Evolutionary conservation across 2,797 vertebrate genomes (phyloP), one percentile per base, ranked within the genome.

Genomic region (Zenarchopterus dispar): DNA sequence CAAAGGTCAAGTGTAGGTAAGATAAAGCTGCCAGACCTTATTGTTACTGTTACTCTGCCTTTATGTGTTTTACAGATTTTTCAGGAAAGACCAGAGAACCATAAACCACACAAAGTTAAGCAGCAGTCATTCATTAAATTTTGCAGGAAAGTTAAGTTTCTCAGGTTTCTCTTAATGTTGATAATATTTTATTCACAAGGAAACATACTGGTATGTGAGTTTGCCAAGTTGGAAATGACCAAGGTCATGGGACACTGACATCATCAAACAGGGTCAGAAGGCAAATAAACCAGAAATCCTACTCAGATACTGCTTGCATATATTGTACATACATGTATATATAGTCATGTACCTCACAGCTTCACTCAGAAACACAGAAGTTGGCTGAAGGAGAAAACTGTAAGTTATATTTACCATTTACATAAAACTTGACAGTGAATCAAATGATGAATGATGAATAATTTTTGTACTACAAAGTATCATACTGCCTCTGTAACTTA

Each of bases 1-100:
- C 46, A 45, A 70, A 76, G 85, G 85, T 91, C 77, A 84, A 72
- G 62, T 75, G 68, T 71, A 80, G 81, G 81, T 78, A 77, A 73
- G 36, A 56, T n/a, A 16, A 67, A 71, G 60, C 58, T 53, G 55
- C 49, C 66, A 61, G 33, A 81, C 69, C 57, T 77, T 50, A 63
- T 21, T 70, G 61, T 67, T 67, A 69, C 70, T 46, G 71, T 60
- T 60, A 54, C 51, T 62, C 44, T 73, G 63, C 57, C 55, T 62
- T 58, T 44, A 67, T 55, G 47, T 11, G 36, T 75, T 59, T 31
- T 18, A 54, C 26, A 70, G 58, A 78, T 79, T 78, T 73, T 70
- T 73, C 58, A 3, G 67, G 61, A 51, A 72, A 64, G 24, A 56
- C 19, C 31, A 43, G 45, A 18, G 8, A 23, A 8, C 64, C 13